Percentiles rank a stretch among this genome's conserved stretches.
Conservation (phyloP, 2,113 vertebrate genomes). For the Felis catus region F.catus_Fca126_mat1.0 CM031425.1:32161001-32161500, state of each 20-base stretch:
- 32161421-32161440: neutral
- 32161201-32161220: neutral
- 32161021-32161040: no score
- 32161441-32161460: neutral
- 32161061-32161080: no score
- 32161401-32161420: neutral
- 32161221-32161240: neutral
- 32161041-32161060: no score
- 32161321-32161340: neutral
- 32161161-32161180: neutral
- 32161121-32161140: no score
- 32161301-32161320: neutral
- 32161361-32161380: neutral
- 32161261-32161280: neutral
- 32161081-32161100: no score
- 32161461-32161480: neutral
- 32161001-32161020: no score
- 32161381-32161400: neutral
- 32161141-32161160: neutral
- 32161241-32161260: neutral
- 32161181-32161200: neutral
- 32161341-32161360: neutral
- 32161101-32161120: no score
- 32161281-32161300: neutral
- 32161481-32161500: neutral